phyloP scores from a whole-genome alignment of 2,888 invertebrate genomes.

The Corbicula japonica region DNA sequence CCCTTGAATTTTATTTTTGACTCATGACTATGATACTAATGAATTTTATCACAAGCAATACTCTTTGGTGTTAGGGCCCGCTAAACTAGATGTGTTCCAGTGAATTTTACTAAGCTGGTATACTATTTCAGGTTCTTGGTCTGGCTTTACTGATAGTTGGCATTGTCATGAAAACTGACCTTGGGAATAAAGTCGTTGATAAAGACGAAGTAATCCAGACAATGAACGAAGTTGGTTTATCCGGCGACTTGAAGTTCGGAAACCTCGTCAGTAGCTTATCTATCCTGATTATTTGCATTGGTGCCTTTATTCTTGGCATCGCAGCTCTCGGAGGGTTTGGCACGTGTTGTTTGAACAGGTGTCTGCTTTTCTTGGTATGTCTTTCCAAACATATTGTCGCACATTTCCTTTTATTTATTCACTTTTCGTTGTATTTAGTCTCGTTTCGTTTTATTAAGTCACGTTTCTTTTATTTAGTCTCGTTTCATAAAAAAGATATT shows the following conservation, averaged over 20 bases:
- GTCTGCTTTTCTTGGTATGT: conserved; percentile 63
- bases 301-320: conserved; percentile 57
- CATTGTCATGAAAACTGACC: conserved; percentile 57
- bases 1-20: too few species aligned
- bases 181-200: conserved; percentile 40
- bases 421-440: too few species aligned
- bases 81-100: too few species aligned
- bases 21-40: too few species aligned
- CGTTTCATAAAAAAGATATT: too few species aligned
- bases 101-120: too few species aligned
- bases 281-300: conserved; percentile 60
- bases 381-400: neutral
- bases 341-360: conserved; percentile 65
- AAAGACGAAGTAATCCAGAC: conserved; percentile 45
- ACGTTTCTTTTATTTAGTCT: too few species aligned
- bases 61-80: too few species aligned
- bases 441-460: too few species aligned
- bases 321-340: conserved; percentile 61
- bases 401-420: neutral
- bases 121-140: conserved; percentile 61
- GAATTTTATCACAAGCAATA: too few species aligned
- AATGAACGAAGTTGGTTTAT: conserved; percentile 58
- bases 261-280: conserved; percentile 56
- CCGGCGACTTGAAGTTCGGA: conserved; percentile 48
- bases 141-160: conserved; percentile 63